These are phyloP conservation scores for Agriopis marginaria DNA, from an alignment of 2,888 invertebrate species.

Conservation along the genomic window DNA sequence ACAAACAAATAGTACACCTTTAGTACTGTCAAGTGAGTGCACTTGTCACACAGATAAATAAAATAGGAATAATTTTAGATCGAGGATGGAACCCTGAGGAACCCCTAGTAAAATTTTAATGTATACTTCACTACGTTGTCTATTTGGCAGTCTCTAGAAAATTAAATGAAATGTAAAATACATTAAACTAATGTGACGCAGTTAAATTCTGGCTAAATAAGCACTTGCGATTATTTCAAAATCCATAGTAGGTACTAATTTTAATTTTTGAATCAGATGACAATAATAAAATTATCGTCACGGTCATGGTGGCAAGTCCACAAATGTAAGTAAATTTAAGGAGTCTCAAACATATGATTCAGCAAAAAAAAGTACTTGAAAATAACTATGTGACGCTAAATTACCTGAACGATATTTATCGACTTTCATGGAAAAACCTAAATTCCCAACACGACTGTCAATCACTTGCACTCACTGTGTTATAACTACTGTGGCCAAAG, in stretches of 20 bases:
- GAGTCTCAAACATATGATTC: neutral
- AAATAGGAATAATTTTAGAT: neutral
- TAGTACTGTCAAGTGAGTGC: neutral
- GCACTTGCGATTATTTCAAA: neutral
- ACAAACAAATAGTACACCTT: slow-evolving; percentile 20
- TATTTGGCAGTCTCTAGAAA: neutral
- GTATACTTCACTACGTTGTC: neutral
- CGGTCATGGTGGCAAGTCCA: neutral
- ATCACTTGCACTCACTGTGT: slow-evolving; percentile 15
- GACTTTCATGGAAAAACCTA: neutral
- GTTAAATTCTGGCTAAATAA: neutral
- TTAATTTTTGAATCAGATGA: neutral
- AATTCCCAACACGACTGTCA: neutral
- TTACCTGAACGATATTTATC: slow-evolving; percentile 15
- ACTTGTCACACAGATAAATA: neutral
- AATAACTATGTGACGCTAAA: neutral
- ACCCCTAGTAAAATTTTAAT: slow-evolving; percentile 2
- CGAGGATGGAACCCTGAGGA: slow-evolving; percentile 1
- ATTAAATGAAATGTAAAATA: neutral
- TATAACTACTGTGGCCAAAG: slow-evolving; percentile 4
- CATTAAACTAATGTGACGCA: neutral
- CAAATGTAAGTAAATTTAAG: neutral
- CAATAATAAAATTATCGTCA: neutral
- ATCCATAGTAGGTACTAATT: neutral
- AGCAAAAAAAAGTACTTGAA: neutral